Evolutionary conservation across 1,140 invertebrate species (phyloP).

Genomic region (Drosophila nannoptera): DNA sequence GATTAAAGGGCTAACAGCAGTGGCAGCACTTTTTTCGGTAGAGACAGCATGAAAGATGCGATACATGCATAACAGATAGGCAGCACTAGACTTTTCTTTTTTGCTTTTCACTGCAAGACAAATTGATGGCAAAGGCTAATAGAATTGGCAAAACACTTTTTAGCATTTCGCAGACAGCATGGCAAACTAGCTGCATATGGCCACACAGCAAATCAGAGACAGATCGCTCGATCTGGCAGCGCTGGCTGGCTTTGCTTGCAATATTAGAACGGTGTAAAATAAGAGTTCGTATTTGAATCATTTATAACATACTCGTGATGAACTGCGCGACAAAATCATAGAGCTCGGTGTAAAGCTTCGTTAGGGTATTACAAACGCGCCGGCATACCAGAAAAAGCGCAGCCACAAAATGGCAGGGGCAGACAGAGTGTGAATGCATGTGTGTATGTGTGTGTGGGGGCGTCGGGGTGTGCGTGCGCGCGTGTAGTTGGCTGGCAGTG

Average conservation of each 20-base stretch:
- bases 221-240: neutral
- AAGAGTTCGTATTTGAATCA: neutral
- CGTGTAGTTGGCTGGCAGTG: slow-evolving; percentile 42
- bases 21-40: neutral
- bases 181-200: too few species aligned
- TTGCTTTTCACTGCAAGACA: neutral
- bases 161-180: neutral
- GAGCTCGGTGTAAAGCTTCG: neutral
- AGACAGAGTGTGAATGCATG: neutral
- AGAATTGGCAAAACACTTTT: neutral
- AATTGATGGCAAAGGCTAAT: neutral
- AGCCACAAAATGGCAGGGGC: slow-evolving; percentile 35
- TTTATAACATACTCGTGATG: neutral
- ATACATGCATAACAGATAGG: neutral
- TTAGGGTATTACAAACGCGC: slow-evolving; percentile 31
- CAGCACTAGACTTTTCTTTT: neutral
- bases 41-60: neutral
- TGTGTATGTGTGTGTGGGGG: neutral
- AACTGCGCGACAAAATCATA: neutral
- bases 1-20: too few species aligned
- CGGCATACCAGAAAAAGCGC: slow-evolving; percentile 40
- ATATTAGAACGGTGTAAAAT: too few species aligned
- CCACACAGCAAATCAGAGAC: too few species aligned
- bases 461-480: slow-evolving; percentile 4
- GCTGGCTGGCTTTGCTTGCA: too few species aligned